Evolutionary conservation across 2,888 invertebrate species (phyloP), one percentile per base, ranked within the genome.

Genomic region (Drosophila atripex): DNA sequence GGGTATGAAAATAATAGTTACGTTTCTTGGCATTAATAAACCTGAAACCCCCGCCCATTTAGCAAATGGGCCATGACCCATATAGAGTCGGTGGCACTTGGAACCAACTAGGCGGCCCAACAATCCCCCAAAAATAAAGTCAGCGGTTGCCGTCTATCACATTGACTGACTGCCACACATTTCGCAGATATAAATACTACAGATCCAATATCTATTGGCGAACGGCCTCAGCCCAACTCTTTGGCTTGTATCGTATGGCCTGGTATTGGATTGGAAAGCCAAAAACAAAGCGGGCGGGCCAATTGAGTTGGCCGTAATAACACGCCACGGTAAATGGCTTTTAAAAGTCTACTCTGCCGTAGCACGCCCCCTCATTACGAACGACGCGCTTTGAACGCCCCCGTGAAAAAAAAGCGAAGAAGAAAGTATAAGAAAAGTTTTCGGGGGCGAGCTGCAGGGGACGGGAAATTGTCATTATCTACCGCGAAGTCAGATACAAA

Each of bases 341-440:
- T 85, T 79, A 86, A 80, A 83, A 86, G 89, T 85, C 87, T 88
- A 86, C 87, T 88, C 86, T 85, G 85, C 78, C 75, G 70, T 52
- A 87, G 73, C 69, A 87, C 89, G 89, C 89, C 90, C 77, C 80
- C 89, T 89, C 90, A 89, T 90, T 89, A 89, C 73, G 83, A 75
- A 77, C 87, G 86, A 89, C 89, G 89, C 89, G 78, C 79, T 84
- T 72, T 61, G 57, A 77, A 78, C 85, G 85, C 88, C 85, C 79
- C 77, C 76, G 72, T 60, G 59, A 60, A 60, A 61, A 39, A 73
- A 73, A 25, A 18, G 21, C 30, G 41, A 32, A 14, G 45, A n/a
- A 18, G 45, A n/a, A 57, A 47, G 68, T 45, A 43, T 74, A 74
- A 83, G 79, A 83, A 80, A 83, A 86, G 65, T 69, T 77, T 51